phyloP scores from a whole-genome alignment of 2,113 vertebrate genomes.

The Dasyprocta punctata region DNA sequence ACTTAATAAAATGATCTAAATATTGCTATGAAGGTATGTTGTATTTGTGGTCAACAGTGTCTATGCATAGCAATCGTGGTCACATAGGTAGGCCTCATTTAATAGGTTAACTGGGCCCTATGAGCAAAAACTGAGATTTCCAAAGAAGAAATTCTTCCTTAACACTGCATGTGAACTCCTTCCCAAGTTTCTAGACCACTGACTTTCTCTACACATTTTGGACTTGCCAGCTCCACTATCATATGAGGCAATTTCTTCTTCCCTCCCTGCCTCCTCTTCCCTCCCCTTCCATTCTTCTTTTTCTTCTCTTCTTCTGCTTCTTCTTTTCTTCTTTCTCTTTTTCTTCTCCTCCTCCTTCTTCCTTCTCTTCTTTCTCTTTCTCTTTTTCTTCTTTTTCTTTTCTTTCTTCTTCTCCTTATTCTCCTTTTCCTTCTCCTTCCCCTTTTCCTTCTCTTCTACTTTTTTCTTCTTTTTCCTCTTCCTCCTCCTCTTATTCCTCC shows the following conservation, averaged over 20 bases:
- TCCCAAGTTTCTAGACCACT: background rate
- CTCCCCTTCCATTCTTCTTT: fast-evolving
- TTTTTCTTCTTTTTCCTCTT: background rate
- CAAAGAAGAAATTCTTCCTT: background rate
- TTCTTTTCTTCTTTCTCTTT: background rate
- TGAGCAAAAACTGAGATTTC: background rate
- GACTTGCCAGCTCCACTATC: background rate
- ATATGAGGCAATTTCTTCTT: no score
- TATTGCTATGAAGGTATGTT: background rate
- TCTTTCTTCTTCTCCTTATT: background rate
- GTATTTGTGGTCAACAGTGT: background rate
- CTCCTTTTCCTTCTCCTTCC: background rate
- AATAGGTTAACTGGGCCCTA: background rate
- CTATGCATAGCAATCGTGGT: background rate
- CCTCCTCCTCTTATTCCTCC: background rate
- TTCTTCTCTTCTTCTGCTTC: no score
- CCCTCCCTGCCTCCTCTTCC: fast-evolving
- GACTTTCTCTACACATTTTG: background rate
- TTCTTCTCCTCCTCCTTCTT: fast-evolving
- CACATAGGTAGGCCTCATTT: background rate
- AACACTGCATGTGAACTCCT: background rate
- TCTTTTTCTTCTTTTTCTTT: no score
- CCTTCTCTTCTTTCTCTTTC: fast-evolving
- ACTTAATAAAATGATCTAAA: background rate
- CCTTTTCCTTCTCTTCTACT: fast-evolving